Percentiles rank a stretch among this genome's conserved stretches.
phyloP scores from a whole-genome alignment of 2,888 invertebrate genomes.

The Acanthosepion esculentum region DNA sequence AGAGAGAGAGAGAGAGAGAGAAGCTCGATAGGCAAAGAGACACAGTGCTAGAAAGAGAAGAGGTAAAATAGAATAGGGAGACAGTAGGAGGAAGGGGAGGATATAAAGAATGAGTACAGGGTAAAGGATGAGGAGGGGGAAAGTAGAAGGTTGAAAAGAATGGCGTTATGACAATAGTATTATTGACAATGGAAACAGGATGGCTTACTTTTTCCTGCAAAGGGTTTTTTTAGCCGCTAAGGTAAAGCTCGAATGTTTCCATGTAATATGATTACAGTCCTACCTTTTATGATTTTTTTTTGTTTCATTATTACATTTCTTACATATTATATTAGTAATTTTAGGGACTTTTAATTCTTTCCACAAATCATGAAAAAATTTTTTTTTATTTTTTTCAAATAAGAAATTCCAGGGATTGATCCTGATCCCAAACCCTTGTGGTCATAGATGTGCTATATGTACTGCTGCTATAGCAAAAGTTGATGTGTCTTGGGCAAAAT shows the following conservation, averaged over 20 bases:
- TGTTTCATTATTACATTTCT: no score
- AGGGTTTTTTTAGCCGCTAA: not conserved
- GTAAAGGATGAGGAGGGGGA: no score
- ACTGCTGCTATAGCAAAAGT: no score
- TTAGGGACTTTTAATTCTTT: no score
- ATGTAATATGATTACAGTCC: not conserved
- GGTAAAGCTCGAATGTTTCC: not conserved
- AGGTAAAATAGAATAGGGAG: not conserved
- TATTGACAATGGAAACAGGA: slow-evolving; percentile 16
- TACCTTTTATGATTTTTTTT: not conserved
- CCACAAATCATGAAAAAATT: no score
- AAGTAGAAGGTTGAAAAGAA: slow-evolving; percentile 4
- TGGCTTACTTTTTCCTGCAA: not conserved
- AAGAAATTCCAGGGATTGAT: no score
- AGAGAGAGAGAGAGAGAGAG: not conserved
- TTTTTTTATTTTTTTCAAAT: no score
- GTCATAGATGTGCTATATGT: no score
- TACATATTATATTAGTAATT: no score
- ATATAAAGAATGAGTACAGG: not conserved
- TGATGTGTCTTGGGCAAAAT: no score
- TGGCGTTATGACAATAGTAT: not conserved
- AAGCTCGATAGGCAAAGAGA: not conserved
- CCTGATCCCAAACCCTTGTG: no score
- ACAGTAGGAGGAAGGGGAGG: not conserved
- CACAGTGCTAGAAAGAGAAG: not conserved